Base-by-base conservation (phyloP, 2,888 invertebrate genomes). In the Pelosia muscerda region DNA sequence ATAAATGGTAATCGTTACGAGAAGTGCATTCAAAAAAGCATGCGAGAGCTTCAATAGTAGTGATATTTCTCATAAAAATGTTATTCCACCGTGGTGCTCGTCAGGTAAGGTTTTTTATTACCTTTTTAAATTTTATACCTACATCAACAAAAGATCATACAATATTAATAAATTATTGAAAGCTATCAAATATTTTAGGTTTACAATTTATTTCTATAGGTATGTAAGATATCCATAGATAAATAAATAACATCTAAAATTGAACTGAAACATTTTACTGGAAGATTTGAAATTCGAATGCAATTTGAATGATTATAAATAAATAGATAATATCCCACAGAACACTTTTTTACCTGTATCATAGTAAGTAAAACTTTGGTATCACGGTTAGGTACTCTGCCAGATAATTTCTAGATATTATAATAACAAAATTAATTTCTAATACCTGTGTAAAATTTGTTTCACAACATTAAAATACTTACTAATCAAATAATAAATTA, bases 71-170 rank as follows among this genome's bases (percentile, higher is more conserved):
- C 81, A 83, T 66, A 86, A 84, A 68, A 88, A 86, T 61, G 80
- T 84, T 69, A 82, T 85, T 65, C 90, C 90, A 63, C 92, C 92
- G 77, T 92, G 92, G 92, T 92, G 92, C 72, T 91, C 90, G 22
- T 88, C 90, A 80, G 86, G 91, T 90, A 72, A 81, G 86, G 66
- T 65, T 53, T 31, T 22, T 31, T 26, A 6, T 1, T 13, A 13
- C 15, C n/a, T n/a, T n/a, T n/a, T 55, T 1, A 26, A 9, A n/a
- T 26, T 31, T 53, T 2, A 15, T 28, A 49, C n/a, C 2, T 25
- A 63, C 11, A 10, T 23, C n/a, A 49, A n/a, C 49, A 49, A 49
- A n/a, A 6, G 22, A 5, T 34, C 15, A 22, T 8, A 13, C 22
- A 28, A 31, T 23, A 13, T 15, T 3, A 31, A 31, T 22, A 22